Conservation (phyloP, 2,113 vertebrate genomes). For the Tragelaphus scriptus region DNA sequence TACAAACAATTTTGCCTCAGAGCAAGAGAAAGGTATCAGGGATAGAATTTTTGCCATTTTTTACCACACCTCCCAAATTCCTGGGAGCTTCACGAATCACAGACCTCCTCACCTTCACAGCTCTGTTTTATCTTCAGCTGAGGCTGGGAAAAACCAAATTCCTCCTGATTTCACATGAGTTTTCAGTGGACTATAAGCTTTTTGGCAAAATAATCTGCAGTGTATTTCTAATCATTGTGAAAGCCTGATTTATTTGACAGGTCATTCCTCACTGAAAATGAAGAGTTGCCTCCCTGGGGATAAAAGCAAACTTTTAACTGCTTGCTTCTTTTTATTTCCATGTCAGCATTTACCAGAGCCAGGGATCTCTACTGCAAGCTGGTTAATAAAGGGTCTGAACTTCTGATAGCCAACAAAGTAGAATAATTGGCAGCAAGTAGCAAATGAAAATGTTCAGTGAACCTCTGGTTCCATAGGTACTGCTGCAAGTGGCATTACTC, state of each 20-base stretch:
- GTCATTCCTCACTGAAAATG: neutral
- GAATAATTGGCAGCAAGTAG: neutral
- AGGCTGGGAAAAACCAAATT: neutral
- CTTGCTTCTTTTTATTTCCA: neutral
- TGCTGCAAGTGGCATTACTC: neutral
- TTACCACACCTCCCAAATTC: conserved; percentile 75
- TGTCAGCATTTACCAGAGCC: neutral
- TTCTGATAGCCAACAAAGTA: neutral
- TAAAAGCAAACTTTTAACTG: neutral
- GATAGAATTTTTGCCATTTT: conserved; percentile 67
- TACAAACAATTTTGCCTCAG: conserved; percentile 80
- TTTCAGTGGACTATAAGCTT: neutral
- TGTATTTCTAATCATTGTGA: neutral
- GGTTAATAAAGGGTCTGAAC: neutral
- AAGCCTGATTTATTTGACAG: neutral
- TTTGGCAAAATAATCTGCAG: neutral
- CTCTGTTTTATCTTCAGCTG: neutral
- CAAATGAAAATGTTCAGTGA: neutral
- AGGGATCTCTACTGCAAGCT: neutral
- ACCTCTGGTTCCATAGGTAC: neutral
- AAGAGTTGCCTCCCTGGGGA: neutral
- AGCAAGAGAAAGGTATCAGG: conserved; percentile 75
- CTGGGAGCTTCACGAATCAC: conserved; percentile 39
- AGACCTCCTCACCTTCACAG: neutral
- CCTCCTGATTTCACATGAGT: neutral